Evolutionary conservation across 30 jellyfish, hydroid and myxozoan genomes (phyloP).

Genomic region (Sanderia malayensis): DNA sequence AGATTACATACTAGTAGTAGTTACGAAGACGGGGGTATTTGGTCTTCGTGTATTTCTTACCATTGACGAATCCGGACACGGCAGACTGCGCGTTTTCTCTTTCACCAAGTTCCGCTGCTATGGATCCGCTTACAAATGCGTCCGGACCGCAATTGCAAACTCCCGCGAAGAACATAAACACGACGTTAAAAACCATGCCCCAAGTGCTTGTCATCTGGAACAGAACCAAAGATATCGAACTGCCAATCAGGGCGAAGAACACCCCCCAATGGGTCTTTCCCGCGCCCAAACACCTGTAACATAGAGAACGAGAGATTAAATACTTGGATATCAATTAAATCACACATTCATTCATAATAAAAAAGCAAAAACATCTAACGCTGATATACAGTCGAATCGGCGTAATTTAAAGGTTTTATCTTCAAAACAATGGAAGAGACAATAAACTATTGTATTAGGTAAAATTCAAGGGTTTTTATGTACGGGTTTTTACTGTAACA

Average conservation of each 20-base stretch:
- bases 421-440: too few species aligned
- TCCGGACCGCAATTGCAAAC: constrained; percentile 97
- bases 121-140: constrained; percentile 91
- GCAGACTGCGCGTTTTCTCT: constrained; percentile 98
- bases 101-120: constrained; percentile 98
- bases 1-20: too few species aligned
- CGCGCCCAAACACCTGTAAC: constrained; percentile 57
- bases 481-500: too few species aligned
- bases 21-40: too few species aligned
- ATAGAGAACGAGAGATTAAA: too few species aligned
- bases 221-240: constrained; percentile 72
- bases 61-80: constrained; percentile 96
- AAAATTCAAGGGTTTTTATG: too few species aligned
- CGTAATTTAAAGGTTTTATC: too few species aligned
- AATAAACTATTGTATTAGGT: too few species aligned
- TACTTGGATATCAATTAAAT: too few species aligned
- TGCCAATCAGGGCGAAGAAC: constrained; percentile 73
- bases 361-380: too few species aligned
- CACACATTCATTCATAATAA: too few species aligned
- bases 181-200: constrained; percentile 89
- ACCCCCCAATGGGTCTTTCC: constrained; percentile 98
- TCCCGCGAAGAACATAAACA: constrained; percentile 89
- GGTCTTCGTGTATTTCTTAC: constrained; percentile 50
- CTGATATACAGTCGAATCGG: too few species aligned
- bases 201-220: constrained; percentile 86